A percentile compares a stretch with the other conserved stretches of the same genome.
phyloP scores from a whole-genome alignment of 2,113 vertebrate genomes.

The Microtus montanus region DNA sequence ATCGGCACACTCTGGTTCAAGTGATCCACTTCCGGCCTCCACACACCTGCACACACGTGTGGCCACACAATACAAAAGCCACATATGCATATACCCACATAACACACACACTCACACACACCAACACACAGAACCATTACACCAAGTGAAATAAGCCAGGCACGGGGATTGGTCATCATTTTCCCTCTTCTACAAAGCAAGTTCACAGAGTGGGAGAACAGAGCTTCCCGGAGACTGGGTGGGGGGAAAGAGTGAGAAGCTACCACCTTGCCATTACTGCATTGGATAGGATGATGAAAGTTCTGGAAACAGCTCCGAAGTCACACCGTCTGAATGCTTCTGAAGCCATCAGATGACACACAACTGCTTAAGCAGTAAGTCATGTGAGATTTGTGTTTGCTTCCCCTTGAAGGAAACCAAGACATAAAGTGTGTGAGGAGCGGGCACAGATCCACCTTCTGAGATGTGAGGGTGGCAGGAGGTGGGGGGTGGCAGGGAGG shows the following conservation, averaged over 20 bases:
- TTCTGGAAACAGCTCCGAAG: not conserved
- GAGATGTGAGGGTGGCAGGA: not conserved
- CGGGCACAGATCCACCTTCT: not conserved
- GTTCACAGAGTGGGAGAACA: not conserved
- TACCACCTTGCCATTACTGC: not conserved
- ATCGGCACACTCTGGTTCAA: not conserved
- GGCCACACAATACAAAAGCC: not conserved
- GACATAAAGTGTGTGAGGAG: too few relatives aligned
- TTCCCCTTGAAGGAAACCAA: not conserved
- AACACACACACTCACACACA: not conserved
- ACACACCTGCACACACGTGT: not conserved
- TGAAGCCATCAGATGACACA: not conserved
- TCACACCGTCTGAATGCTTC: too few relatives aligned
- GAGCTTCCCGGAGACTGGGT: not conserved
- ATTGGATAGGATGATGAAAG: not conserved
- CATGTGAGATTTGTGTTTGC: not conserved
- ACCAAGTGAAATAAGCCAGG: not conserved
- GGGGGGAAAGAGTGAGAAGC: not conserved
- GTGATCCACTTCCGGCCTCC: not conserved
- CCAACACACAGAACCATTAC: not conserved
- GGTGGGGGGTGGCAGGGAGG: not conserved
- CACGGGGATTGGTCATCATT: not conserved
- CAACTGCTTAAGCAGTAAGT: not conserved
- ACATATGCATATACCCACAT: accelerated
- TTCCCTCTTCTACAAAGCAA: not conserved